phyloP scores from a whole-genome alignment of 2,113 vertebrate genomes.

The Myiozetetes cayanensis region DNA sequence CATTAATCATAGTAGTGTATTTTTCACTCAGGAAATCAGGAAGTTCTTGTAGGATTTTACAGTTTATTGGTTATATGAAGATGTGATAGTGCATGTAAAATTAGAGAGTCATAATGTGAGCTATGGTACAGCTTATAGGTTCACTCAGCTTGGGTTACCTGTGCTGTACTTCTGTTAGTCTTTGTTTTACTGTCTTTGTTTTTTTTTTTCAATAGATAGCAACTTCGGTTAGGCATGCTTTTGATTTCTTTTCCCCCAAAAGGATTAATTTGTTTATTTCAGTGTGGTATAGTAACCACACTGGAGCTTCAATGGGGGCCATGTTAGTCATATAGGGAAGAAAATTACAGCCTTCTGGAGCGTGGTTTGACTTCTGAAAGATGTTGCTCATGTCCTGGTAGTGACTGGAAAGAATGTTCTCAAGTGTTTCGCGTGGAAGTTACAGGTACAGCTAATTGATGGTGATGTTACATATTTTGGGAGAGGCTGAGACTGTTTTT shows the following conservation, averaged over 20 bases:
- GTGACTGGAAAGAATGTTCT: neutral
- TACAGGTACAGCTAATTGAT: neutral
- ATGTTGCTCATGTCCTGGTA: neutral
- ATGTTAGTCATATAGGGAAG: neutral
- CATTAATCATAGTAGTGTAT: neutral
- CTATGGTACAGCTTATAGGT: neutral
- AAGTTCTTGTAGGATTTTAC: neutral
- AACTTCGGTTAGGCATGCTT: neutral
- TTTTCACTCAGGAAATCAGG: neutral
- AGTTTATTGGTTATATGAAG: neutral
- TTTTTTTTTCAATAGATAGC: neutral
- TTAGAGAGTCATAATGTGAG: neutral
- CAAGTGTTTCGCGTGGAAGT: neutral
- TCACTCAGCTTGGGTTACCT: neutral
- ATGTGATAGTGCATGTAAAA: rapidly evolving
- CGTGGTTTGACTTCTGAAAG: neutral
- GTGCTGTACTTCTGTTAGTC: neutral
- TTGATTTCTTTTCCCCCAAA: rapidly evolving
- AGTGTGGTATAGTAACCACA: neutral
- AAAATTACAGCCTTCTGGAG: neutral
- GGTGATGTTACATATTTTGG: neutral
- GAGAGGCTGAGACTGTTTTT: neutral
- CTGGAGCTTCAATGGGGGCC: neutral
- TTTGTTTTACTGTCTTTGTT: neutral
- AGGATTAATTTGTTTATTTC: neutral